Conservation (phyloP, 2,888 invertebrate genomes). For the Anarsia innoxiella region DNA sequence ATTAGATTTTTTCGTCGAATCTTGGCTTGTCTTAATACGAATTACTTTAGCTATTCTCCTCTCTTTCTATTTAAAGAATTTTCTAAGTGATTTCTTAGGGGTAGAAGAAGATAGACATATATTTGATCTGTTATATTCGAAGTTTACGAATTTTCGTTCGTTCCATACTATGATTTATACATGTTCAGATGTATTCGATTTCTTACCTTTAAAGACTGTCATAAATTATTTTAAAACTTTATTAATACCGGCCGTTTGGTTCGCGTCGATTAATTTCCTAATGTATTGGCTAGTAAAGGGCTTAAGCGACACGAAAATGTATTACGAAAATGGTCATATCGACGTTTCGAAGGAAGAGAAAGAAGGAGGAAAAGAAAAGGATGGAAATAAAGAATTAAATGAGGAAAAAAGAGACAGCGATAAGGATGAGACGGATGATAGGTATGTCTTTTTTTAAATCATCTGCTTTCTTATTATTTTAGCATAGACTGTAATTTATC, state of each 20-base stretch:
- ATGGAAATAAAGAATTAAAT: slow-evolving; percentile 45
- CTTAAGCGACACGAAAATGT: slow-evolving; percentile 18
- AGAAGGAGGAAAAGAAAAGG: slow-evolving; percentile 5
- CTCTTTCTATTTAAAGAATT: slow-evolving; percentile 56
- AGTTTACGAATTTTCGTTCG: slow-evolving; percentile 79
- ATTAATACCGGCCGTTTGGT: slow-evolving; percentile 69
- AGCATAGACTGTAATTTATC: too few species aligned
- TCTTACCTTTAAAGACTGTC: slow-evolving; percentile 74
- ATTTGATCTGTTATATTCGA: slow-evolving; percentile 81
- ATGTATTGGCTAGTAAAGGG: slow-evolving; percentile 40
- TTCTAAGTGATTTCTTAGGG: slow-evolving; percentile 45
- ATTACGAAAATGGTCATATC: too few species aligned
- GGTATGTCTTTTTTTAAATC: too few species aligned
- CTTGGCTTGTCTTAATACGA: slow-evolving; percentile 40
- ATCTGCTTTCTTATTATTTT: too few species aligned
- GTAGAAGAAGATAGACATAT: slow-evolving; percentile 79
- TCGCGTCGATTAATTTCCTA: slow-evolving; percentile 51
- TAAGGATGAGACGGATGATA: not conserved
- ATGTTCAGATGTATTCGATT: slow-evolving; percentile 85
- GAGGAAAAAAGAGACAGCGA: slow-evolving; percentile 29
- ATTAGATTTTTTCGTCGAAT: slow-evolving; percentile 40
- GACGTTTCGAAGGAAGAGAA: too few species aligned
- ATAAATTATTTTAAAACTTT: slow-evolving; percentile 30
- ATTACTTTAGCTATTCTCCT: slow-evolving; percentile 28
- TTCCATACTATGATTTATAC: slow-evolving; percentile 88